Evolutionary conservation across 1,140 invertebrate species (phyloP).

Genomic region (Cherax destructor): DNA sequence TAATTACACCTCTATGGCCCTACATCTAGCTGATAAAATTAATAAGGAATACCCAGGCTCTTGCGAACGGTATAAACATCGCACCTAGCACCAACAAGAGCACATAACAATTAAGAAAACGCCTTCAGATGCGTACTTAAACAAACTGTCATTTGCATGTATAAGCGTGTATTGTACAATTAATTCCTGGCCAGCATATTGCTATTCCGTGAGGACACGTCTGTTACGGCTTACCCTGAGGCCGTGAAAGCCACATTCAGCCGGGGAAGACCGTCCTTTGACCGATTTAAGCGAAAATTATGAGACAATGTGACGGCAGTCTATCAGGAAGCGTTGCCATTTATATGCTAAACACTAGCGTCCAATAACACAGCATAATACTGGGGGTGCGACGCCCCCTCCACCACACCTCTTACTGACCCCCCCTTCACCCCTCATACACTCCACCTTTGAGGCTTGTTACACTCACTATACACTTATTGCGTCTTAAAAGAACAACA

Average conservation of each 20-base stretch:
- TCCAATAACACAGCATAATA: constrained; percentile 71
- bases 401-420: constrained; percentile 52
- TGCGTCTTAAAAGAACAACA: background rate
- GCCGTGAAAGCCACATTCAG: constrained; percentile 63
- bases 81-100: constrained; percentile 23
- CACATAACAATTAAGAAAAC: constrained; percentile 67
- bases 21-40: constrained; percentile 40
- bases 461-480: constrained; percentile 27
- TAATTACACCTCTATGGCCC: background rate
- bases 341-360: constrained; percentile 69
- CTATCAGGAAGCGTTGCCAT: constrained; percentile 68
- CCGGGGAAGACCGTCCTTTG: constrained; percentile 62
- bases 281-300: constrained; percentile 70
- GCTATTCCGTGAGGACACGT: constrained; percentile 65
- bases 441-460: too few relatives aligned
- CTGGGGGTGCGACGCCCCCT: constrained; percentile 32
- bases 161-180: constrained; percentile 67
- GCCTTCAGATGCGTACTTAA: constrained; percentile 62
- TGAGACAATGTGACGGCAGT: constrained; percentile 70
- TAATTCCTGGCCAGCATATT: constrained; percentile 66
- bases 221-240: constrained; percentile 60
- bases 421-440: constrained; percentile 44
- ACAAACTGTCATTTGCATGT: constrained; percentile 67
- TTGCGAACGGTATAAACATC: constrained; percentile 13
- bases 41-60: constrained; percentile 29